Conservation (phyloP, 1,140 invertebrate genomes). For the Wiebesia pumilae region DNA sequence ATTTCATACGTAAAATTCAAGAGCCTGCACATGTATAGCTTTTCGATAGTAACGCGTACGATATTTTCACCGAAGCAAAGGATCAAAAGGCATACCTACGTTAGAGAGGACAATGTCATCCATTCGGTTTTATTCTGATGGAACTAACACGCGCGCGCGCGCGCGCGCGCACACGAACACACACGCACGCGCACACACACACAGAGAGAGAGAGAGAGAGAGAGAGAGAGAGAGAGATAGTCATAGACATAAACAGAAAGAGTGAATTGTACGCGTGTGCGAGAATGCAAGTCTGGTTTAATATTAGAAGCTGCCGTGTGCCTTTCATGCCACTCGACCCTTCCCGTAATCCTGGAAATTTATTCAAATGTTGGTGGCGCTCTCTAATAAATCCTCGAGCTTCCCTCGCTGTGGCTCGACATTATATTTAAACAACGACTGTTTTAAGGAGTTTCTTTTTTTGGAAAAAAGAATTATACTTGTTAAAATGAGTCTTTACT, state of each 20-base stretch:
- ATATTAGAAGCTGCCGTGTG: constrained; percentile 50
- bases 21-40: no score
- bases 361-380: constrained; percentile 50
- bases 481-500: neutral
- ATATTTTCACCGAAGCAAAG: neutral
- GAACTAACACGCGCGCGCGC: neutral
- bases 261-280: constrained; percentile 39
- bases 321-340: constrained; percentile 48
- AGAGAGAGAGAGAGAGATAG: neutral
- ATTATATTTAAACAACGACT: constrained; percentile 41
- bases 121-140: neutral
- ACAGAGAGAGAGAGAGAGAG: neutral
- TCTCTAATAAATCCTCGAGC: constrained; percentile 39
- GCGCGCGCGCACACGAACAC: no score
- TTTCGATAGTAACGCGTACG: no score
- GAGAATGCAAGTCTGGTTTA: constrained; percentile 53
- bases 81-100: neutral
- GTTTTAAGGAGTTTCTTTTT: constrained; percentile 41
- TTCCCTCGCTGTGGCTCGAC: constrained; percentile 10
- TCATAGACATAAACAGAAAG: constrained; percentile 1
- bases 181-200: no score
- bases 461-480: constrained; percentile 7
- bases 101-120: neutral
- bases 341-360: constrained; percentile 50
- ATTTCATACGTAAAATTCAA: no score